phyloP scores from a whole-genome alignment of 2,888 invertebrate species.

The Hypena proboscidalis region DNA sequence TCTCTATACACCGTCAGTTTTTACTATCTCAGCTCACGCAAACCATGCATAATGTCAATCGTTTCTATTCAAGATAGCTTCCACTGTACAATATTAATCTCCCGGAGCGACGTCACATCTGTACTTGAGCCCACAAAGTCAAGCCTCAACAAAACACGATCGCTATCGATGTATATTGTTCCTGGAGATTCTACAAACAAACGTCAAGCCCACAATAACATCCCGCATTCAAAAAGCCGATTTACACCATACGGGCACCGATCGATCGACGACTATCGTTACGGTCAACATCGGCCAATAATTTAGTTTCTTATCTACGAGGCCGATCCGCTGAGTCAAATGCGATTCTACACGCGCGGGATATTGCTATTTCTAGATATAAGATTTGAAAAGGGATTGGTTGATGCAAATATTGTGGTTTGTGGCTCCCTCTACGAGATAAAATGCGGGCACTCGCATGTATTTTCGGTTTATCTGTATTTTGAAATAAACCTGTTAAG shows the following conservation, averaged over 20 bases:
- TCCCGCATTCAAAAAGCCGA: conserved; percentile 38
- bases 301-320: conserved; percentile 73
- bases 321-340: conserved; percentile 71
- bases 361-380: conserved; percentile 47
- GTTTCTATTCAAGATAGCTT: neutral
- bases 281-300: conserved; percentile 70
- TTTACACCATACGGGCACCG: conserved; percentile 49
- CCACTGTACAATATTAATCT: neutral
- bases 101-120: neutral
- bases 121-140: conserved; percentile 1
- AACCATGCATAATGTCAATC: too few relatives aligned
- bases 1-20: too few relatives aligned
- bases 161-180: conserved; percentile 8
- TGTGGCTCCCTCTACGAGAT: conserved; percentile 15
- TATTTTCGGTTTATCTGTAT: too few relatives aligned
- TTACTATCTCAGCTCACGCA: too few relatives aligned
- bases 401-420: conserved; percentile 53
- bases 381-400: conserved; percentile 46
- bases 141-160: conserved; percentile 9
- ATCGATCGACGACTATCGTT: conserved; percentile 48
- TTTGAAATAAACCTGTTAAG: too few relatives aligned
- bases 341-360: conserved; percentile 52
- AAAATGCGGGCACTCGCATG: conserved; percentile 21
- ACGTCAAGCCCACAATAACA: conserved; percentile 22
- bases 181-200: conserved; percentile 26